Evolutionary conservation across 2,888 invertebrate genomes (phyloP).

Genomic region (Macaria liturata): DNA sequence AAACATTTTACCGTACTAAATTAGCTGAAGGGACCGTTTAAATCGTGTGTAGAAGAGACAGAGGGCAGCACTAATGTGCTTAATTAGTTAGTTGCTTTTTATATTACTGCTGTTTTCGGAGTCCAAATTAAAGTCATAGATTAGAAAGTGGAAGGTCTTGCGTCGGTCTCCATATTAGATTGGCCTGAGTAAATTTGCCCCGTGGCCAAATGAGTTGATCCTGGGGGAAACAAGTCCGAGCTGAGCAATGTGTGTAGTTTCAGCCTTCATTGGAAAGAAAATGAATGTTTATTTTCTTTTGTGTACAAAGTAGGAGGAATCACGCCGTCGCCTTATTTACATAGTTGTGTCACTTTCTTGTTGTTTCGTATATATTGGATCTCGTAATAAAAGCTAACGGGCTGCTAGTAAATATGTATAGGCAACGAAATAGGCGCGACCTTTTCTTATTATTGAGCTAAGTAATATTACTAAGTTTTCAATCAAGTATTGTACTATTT

Average conservation of each 20-base stretch:
- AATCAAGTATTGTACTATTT: too few relatives aligned
- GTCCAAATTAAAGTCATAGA: conserved; percentile 62
- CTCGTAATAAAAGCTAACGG: not conserved
- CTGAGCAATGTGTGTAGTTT: conserved; percentile 43
- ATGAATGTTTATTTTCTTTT: conserved; percentile 42
- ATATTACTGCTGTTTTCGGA: conserved; percentile 35
- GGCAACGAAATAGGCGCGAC: too few relatives aligned
- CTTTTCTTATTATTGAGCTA: too few relatives aligned
- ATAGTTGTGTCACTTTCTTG: conserved; percentile 22
- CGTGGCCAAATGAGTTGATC: conserved; percentile 70
- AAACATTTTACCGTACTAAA: conserved; percentile 16
- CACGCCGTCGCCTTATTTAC: conserved; percentile 19
- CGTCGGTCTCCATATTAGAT: conserved; percentile 60
- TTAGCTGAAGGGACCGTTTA: conserved; percentile 21
- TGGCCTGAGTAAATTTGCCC: conserved; percentile 72
- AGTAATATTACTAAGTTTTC: too few relatives aligned
- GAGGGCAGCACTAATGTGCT: conserved; percentile 22
- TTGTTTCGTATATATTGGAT: conserved; percentile 17
- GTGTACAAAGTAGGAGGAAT: conserved; percentile 24
- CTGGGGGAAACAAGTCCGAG: conserved; percentile 49
- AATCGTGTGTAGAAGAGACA: conserved; percentile 19
- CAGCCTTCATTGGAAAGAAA: conserved; percentile 62
- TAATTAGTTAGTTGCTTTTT: conserved; percentile 28
- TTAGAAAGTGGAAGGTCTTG: conserved; percentile 56
- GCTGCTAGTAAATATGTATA: too few relatives aligned